phyloP scores from a whole-genome alignment of 2,888 invertebrate genomes.

The Acleris sparsana region DNA sequence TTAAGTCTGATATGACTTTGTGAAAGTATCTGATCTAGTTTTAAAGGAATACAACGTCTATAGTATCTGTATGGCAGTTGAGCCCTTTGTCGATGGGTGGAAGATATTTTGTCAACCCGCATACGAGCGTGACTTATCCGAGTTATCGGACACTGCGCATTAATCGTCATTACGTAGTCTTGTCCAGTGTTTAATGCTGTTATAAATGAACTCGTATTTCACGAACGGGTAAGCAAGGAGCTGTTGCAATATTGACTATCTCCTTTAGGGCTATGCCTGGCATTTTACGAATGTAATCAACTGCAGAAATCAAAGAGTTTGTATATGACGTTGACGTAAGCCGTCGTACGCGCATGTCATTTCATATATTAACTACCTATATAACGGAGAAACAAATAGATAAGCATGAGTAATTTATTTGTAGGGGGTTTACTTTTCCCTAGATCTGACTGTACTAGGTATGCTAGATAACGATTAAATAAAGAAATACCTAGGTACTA shows the following conservation, averaged over 20 bases:
- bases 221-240: constrained; percentile 20
- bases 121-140: constrained; percentile 45
- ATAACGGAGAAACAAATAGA: no score
- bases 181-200: constrained; percentile 31
- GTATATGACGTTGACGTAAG: no score
- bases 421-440: no score
- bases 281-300: no score
- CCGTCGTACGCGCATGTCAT: no score
- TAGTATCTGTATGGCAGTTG: neutral
- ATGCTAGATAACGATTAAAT: no score
- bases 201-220: constrained; percentile 29
- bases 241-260: neutral
- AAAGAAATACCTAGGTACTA: no score
- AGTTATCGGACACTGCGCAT: constrained; percentile 44
- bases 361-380: no score
- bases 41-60: neutral
- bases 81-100: neutral
- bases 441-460: no score
- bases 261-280: no score
- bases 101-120: constrained; percentile 69
- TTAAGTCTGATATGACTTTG: neutral
- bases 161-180: constrained; percentile 55
- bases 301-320: no score
- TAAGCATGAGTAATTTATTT: no score
- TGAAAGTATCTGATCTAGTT: neutral